Evolutionary conservation across 2,888 invertebrate species (phyloP), one percentile per base, ranked within the genome.

Genomic region (Gastracanthus pulcherrimus): DNA sequence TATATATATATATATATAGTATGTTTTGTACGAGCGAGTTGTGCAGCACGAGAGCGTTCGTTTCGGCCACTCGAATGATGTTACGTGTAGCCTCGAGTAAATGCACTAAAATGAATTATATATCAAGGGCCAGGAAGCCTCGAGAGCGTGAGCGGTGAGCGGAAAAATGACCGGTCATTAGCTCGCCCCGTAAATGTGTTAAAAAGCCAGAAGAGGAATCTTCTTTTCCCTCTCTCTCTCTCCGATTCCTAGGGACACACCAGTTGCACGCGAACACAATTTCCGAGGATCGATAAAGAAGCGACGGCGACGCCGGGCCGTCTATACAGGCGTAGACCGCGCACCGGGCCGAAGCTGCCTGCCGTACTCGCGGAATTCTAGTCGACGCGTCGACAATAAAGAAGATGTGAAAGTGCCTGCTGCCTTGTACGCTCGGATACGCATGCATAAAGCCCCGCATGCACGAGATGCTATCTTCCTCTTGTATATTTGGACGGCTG

Each of bases 271-370:
- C 45, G 45, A 67, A 48, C 67, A 45, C 67, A 45, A 67, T 45
- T 67, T 67, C 31, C 48, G 29, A 29, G 45, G 45, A 67, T 67
- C 67, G 67, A 67, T 67, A 67, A 45, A 67, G 67, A 67, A 67
- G 67, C 67, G 45, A 45, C 45, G 45, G 16, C 66, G 45, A n/a
- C n/a, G n/a, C n/a, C n/a, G n/a, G n/a, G n/a, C n/a, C n/a, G n/a
- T n/a, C n/a, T n/a, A n/a, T n/a, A n/a, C n/a, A n/a, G n/a, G n/a
- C n/a, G n/a, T 2, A 55, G 48, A 41, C 41, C 41, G 41, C 41
- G 41, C 41, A 16, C 41, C 41, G 51, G 23, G 23, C 23, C 23
- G 19, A 51, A 23, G 23, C 51, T 6, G 23, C 55, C 26, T n/a
- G n/a, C n/a, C n/a, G n/a, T n/a, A n/a, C n/a, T n/a, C n/a, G 31